Evolutionary conservation across 2,797 vertebrate genomes (phyloP).

Genomic region (Ctenochaetus hawaiiensis): DNA sequence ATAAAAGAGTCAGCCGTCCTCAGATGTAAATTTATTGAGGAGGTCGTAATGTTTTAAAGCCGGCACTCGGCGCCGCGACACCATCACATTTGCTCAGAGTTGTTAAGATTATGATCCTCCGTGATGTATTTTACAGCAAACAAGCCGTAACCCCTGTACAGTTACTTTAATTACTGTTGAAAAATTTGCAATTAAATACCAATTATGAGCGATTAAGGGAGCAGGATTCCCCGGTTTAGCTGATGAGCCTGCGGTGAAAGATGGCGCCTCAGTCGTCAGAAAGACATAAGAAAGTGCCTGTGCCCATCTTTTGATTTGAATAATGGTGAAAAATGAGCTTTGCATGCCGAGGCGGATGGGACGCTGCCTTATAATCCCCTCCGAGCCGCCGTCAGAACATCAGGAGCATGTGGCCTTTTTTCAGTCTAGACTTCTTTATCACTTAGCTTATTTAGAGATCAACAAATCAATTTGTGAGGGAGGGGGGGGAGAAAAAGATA

Average conservation of each 20-base stretch:
- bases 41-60: conserved; percentile 72
- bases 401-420: conserved; percentile 59
- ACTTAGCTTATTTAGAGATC: conserved; percentile 66
- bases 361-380: conserved; percentile 52
- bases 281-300: too few species aligned
- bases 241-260: conserved; percentile 9
- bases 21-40: conserved; percentile 65
- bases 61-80: conserved; percentile 49
- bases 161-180: conserved; percentile 62
- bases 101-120: conserved; percentile 60
- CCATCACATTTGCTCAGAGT: conserved; percentile 66
- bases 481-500: neutral
- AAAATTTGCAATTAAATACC: conserved; percentile 48
- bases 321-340: conserved; percentile 28
- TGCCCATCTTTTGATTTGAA: conserved; percentile 7
- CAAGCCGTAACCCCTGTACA: conserved; percentile 42
- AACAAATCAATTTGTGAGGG: conserved; percentile 61
- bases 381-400: conserved; percentile 41
- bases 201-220: conserved; percentile 32
- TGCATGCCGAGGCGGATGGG: conserved; percentile 47
- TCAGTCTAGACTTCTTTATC: conserved; percentile 58
- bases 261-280: neutral
- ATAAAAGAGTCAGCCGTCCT: conserved; percentile 60
- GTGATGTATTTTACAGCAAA: conserved; percentile 48
- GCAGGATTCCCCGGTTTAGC: conserved; percentile 47